Conservation (phyloP, 30 jellyfish, hydroid and myxozoan genomes). For the Aurelia aurita complex sp. Pacific region DNA sequence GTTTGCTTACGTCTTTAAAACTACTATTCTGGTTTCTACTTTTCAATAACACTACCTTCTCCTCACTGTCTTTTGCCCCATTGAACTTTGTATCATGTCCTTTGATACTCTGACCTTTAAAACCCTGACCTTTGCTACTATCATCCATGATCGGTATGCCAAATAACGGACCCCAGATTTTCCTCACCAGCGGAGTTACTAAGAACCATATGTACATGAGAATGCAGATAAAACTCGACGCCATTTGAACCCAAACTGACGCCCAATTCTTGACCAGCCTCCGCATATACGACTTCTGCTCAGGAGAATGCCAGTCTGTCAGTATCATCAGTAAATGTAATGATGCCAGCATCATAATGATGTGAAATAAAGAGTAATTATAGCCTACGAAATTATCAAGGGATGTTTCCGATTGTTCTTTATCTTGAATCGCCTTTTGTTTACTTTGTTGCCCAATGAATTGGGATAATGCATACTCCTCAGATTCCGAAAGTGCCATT, state of each 20-base stretch:
- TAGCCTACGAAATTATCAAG: constrained; percentile 92
- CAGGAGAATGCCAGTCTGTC: constrained; percentile 99
- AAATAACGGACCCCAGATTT: constrained; percentile 95
- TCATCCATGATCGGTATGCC: constrained; percentile 57
- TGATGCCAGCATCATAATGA: constrained; percentile 82
- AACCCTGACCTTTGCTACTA: constrained; percentile 5
- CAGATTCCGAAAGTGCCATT: constrained; percentile 96
- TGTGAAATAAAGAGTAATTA: constrained; percentile 91
- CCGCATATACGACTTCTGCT: constrained; percentile 77
- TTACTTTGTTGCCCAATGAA: constrained; percentile 54
- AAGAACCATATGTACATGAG: constrained; percentile 88
- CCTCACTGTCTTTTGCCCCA: not conserved
- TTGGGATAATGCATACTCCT: constrained; percentile 81
- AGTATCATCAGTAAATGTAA: constrained; percentile 83
- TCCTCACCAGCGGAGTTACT: constrained; percentile 84
- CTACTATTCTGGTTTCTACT: too few relatives aligned
- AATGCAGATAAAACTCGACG: constrained; percentile 92
- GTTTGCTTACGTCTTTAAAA: not conserved
- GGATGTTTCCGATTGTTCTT: constrained; percentile 44
- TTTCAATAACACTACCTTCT: not conserved
- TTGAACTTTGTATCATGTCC: constrained; percentile 14
- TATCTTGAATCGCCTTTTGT: constrained; percentile 30
- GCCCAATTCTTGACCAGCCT: constrained; percentile 98
- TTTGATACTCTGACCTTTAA: constrained; percentile 28
- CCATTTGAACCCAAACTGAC: constrained; percentile 99